Conservation (phyloP, 2,797 vertebrate species). For the Manis crassicaudata region DNA sequence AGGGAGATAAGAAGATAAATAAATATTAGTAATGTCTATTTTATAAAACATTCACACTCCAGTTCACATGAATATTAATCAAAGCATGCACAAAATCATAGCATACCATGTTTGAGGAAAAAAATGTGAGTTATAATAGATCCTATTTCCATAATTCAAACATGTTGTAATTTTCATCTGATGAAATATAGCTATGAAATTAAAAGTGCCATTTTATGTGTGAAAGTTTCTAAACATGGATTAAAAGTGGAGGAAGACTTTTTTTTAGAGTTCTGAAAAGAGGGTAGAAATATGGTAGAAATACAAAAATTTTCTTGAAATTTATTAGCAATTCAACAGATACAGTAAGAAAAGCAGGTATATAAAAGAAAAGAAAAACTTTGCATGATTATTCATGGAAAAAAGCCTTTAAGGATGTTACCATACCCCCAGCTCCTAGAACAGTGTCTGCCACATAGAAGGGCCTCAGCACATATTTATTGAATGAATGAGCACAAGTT, state of each 20-base stretch:
- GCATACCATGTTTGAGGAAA: conserved; percentile 30
- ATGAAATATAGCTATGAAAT: conserved; percentile 36
- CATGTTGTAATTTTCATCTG: conserved; percentile 40
- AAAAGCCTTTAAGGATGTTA: not conserved
- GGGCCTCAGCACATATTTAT: not conserved
- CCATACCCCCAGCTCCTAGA: not conserved
- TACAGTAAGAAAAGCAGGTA: not conserved
- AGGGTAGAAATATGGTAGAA: not conserved
- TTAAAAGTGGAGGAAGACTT: not conserved
- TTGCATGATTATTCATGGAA: not conserved
- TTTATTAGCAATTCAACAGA: conserved; percentile 30
- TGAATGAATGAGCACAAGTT: not conserved
- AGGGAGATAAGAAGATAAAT: conserved; percentile 25
- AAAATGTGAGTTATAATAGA: conserved; percentile 54
- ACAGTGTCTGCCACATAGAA: not conserved
- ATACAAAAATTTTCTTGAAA: not conserved
- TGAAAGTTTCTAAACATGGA: conserved; percentile 54
- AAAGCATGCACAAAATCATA: conserved; percentile 13
- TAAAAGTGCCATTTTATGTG: conserved; percentile 52
- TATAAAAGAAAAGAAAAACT: not conserved
- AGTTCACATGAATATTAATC: conserved; percentile 42
- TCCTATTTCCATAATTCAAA: conserved; percentile 53
- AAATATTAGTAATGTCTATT: conserved; percentile 53
- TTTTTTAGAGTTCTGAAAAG: conserved; percentile 42
- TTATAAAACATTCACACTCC: conserved; percentile 10